Evolutionary conservation across 92 coral and sea anemone genomes (phyloP).

Genomic region (Porites lobata): DNA sequence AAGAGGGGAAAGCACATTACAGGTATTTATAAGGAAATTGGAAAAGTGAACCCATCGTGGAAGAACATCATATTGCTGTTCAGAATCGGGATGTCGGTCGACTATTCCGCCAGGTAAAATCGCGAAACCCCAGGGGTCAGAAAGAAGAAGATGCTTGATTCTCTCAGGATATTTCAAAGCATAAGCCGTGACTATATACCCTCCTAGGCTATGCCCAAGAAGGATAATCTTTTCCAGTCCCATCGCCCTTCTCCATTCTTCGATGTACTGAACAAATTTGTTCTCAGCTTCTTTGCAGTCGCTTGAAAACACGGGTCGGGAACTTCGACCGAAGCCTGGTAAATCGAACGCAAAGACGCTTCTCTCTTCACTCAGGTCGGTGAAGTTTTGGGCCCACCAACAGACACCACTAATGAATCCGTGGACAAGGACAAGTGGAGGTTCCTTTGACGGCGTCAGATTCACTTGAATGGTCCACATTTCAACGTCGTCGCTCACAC

Average conservation of each 20-base stretch:
- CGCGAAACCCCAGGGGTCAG: slow-evolving; percentile 99
- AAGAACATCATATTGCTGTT: slow-evolving; percentile 64
- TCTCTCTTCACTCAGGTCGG: slow-evolving; percentile 78
- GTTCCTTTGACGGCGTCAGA: slow-evolving; percentile 64
- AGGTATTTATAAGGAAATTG: slow-evolving; percentile 75
- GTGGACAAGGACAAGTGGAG: slow-evolving; percentile 90
- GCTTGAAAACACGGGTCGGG: slow-evolving; percentile 76
- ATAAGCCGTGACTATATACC: slow-evolving; percentile 89
- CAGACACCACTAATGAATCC: slow-evolving; percentile 95
- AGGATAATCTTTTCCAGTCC: slow-evolving; percentile 86
- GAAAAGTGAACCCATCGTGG: slow-evolving; percentile 87
- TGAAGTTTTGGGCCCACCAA: slow-evolving; percentile 90
- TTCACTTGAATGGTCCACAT: slow-evolving; percentile 93
- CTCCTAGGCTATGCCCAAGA: slow-evolving; percentile 97
- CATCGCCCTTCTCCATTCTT: slow-evolving; percentile 90
- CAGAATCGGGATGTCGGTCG: slow-evolving; percentile 88
- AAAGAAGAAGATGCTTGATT: slow-evolving; percentile 82
- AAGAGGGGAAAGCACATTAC: slow-evolving; percentile 79
- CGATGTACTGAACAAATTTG: slow-evolving; percentile 88
- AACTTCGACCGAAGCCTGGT: slow-evolving; percentile 99
- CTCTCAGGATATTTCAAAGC: slow-evolving; percentile 87
- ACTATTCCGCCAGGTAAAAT: slow-evolving; percentile 91
- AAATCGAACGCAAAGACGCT: slow-evolving; percentile 95
- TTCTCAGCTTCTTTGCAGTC: slow-evolving; percentile 77
- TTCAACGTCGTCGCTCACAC: slow-evolving; percentile 77